Evolutionary conservation across 2,797 vertebrate genomes (phyloP).

Genomic region (Apodemus agrarius): DNA sequence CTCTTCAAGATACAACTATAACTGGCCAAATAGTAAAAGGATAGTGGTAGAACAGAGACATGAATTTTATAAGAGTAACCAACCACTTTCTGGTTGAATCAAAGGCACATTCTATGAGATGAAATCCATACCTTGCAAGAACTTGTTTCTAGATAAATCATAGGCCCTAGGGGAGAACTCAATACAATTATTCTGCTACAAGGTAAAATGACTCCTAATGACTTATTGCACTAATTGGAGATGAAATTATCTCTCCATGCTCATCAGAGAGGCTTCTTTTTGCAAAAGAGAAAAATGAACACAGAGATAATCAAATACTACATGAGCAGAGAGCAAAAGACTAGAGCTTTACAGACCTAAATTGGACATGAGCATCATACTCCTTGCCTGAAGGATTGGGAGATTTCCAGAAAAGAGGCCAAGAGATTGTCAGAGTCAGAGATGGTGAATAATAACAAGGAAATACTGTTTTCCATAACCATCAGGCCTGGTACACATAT

Average conservation of each 20-base stretch:
- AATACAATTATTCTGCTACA: background rate
- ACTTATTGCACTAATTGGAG: background rate
- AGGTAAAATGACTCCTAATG: too few species aligned
- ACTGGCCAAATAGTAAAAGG: background rate
- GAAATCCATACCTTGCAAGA: background rate
- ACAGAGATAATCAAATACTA: background rate
- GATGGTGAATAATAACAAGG: too few species aligned
- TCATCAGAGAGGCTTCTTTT: background rate
- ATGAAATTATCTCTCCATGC: background rate
- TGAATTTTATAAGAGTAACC: background rate
- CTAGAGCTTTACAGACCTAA: too few species aligned
- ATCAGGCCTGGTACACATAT: background rate
- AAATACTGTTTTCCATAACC: background rate
- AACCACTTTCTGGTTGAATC: background rate
- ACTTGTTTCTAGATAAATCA: background rate
- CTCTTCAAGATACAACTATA: too few species aligned
- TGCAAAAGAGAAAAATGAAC: background rate
- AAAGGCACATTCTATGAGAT: background rate
- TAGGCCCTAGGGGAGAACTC: background rate
- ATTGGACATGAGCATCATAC: background rate
- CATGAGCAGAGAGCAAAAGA: background rate
- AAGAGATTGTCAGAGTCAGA: background rate
- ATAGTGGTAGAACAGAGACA: background rate
- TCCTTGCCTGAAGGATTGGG: background rate
- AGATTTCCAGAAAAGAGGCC: background rate